Conservation (phyloP, 2,113 vertebrate species). For the Choloepus hoffmanni region DNA sequence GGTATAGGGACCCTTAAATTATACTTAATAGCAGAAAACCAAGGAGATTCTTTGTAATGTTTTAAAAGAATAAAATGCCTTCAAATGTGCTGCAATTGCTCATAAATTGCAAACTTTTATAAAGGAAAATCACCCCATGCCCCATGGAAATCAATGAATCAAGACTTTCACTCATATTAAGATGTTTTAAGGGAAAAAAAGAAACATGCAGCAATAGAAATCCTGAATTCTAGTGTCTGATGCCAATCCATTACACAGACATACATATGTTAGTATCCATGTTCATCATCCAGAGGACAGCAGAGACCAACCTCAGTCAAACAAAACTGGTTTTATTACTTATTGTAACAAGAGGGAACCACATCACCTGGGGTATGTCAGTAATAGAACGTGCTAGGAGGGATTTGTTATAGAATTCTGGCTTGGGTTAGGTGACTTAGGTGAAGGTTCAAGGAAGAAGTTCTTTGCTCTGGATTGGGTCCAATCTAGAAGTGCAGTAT, state of each 20-base stretch:
- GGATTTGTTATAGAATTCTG: neutral
- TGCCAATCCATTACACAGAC: neutral
- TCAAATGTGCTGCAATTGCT: conserved; percentile 75
- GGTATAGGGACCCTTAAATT: conserved; percentile 72
- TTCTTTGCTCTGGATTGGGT: neutral
- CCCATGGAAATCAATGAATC: neutral
- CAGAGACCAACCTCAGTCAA: neutral
- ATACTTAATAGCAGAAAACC: conserved; percentile 64
- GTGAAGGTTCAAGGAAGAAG: neutral
- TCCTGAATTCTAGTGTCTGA: neutral
- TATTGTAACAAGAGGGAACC: neutral
- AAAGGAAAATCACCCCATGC: neutral
- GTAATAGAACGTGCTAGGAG: neutral
- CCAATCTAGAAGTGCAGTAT: neutral
- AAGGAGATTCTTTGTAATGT: conserved; percentile 71
- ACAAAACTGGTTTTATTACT: neutral
- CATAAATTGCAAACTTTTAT: conserved; percentile 64
- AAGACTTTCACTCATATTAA: neutral
- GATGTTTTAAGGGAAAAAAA: conserved; percentile 9
- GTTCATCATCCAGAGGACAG: neutral
- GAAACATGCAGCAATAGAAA: neutral
- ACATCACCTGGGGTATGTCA: no score
- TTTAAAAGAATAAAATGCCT: conserved; percentile 69
- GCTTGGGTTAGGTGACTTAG: neutral
- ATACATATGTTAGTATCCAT: neutral